Evolutionary conservation across 2,888 invertebrate species (phyloP).

Genomic region (Polia nebulosa): DNA sequence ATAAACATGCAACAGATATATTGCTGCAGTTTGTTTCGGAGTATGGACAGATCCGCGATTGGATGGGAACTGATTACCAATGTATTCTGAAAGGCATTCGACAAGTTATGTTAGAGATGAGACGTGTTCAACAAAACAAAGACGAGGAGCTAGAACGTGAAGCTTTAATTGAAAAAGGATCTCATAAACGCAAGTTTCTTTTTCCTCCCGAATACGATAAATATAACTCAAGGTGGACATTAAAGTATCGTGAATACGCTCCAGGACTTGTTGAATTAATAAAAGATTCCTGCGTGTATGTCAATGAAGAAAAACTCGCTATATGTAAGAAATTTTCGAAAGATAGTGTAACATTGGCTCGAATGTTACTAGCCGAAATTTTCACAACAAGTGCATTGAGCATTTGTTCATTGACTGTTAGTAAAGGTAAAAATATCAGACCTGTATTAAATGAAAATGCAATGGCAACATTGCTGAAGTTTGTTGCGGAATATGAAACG

Average conservation of each 20-base stretch:
- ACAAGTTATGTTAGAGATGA: conserved; percentile 12
- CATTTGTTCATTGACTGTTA: background rate
- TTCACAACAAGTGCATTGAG: conserved; percentile 12
- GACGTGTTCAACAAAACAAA: background rate
- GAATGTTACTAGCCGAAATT: conserved; percentile 7
- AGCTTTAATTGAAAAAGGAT: too few relatives aligned
- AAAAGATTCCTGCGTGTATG: conserved; percentile 1
- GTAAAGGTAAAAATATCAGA: background rate
- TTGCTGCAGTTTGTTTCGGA: conserved; percentile 6
- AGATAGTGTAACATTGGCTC: background rate
- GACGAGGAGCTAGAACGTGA: too few relatives aligned
- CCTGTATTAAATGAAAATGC: conserved; percentile 8
- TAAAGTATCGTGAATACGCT: conserved; percentile 9
- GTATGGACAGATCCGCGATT: background rate
- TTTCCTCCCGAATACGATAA: background rate
- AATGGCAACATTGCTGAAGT: background rate
- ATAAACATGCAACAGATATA: background rate
- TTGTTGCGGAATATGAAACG: background rate
- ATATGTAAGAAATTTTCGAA: background rate
- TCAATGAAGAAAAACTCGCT: background rate
- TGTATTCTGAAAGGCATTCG: conserved; percentile 11
- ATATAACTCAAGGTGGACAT: conserved; percentile 28
- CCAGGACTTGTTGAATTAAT: conserved; percentile 17
- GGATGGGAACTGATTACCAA: conserved; percentile 16
- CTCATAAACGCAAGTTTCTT: too few relatives aligned